Evolutionary conservation across 1,140 invertebrate genomes (phyloP), one percentile per base, ranked within the genome.

Genomic region (Ditylenchus dipsaci): DNA sequence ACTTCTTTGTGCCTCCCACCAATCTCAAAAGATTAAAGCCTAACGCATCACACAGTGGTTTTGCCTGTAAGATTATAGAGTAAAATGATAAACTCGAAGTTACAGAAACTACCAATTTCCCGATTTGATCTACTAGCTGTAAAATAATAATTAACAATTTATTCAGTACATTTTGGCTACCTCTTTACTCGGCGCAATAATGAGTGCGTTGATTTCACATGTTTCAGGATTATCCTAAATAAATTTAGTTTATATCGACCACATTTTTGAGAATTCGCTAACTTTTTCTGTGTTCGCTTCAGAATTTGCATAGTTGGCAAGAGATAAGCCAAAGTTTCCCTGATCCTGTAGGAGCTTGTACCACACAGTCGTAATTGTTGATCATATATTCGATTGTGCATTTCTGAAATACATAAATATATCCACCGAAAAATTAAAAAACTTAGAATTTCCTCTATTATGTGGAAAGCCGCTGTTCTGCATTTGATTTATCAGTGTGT

Each of bases 311-410:
- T 49, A 15, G 70, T 68, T 1, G 80, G 80, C 15, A 82, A 43
- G 43, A 79, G 53, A 56, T 74, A 82, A n/a, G 68, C 49, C 15
- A 82, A 71, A 43, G 75, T 82, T 66, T 82, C 21, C 80, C 80
- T 3, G 77, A 78, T 42, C 80, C 80, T 9, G 80, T 82, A 15
- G 81, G 81, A 21, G 80, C 78, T 71, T 82, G 78, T 17, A 82
- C 80, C 30, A 83, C 75, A 47, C 82, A 83, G 71, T 82, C 80
- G 45, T 74, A 76, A 27, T 76, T 76, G 43, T 43, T 53, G 30
- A 79, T 49, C 49, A 76, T 68, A 23, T 79, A 43, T 64, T 69
- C 49, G n/a, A 76, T 63, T 42, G 76, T 65, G 23, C 72, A 67
- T 67, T 65, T 30, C 77, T 76, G 38, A 63, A 65, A 65, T 19